A percentile compares a stretch with the other conserved stretches of the same genome.
Conservation (phyloP, 2,113 vertebrate genomes). For the Coturnix japonica region DNA sequence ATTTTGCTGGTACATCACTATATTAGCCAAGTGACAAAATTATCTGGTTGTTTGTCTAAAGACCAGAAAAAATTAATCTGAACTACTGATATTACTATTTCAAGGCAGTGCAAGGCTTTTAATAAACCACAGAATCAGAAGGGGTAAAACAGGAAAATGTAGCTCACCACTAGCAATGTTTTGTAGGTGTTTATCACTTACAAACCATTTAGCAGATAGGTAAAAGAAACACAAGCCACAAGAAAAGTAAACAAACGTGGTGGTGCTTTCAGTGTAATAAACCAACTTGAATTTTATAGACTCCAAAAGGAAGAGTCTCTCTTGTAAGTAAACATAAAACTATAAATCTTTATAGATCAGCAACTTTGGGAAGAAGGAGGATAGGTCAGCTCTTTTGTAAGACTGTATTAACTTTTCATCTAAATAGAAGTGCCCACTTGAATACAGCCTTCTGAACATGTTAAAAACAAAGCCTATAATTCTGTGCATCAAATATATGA, state of each 20-base stretch:
- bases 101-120: constrained; percentile 35
- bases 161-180: constrained; percentile 3
- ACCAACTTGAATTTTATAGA: not conserved
- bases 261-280: not conserved
- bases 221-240: not conserved
- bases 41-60: constrained; percentile 45
- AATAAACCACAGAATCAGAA: constrained; percentile 48
- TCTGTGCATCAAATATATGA: not conserved
- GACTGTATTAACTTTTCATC: not conserved
- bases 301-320: not conserved
- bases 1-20: constrained; percentile 60
- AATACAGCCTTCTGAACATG: not conserved
- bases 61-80: constrained; percentile 58
- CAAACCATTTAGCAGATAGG: constrained; percentile 27
- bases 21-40: constrained; percentile 70
- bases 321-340: not conserved
- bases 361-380: not conserved
- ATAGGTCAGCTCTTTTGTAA: not conserved
- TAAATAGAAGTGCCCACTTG: not conserved
- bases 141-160: not conserved
- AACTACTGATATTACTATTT: constrained; percentile 36
- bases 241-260: not conserved
- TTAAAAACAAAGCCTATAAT: not conserved
- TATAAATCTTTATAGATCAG: not conserved
- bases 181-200: constrained; percentile 1